Conservation (phyloP, 2,797 vertebrate species). For the Melanotaenia nigrans region DNA sequence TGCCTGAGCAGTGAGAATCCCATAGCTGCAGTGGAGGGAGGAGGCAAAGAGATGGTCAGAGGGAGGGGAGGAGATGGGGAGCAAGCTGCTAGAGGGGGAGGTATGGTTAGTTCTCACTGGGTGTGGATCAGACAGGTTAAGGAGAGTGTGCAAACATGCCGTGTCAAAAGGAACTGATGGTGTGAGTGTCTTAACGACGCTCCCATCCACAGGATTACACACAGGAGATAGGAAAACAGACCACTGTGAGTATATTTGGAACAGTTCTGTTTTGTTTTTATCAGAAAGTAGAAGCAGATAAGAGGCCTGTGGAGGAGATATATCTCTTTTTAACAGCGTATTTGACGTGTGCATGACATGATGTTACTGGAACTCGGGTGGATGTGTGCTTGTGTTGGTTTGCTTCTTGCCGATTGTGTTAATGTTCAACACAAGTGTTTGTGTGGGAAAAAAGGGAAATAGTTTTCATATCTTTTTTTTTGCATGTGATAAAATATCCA, state of each 20-base stretch:
- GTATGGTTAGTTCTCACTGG: constrained; percentile 70
- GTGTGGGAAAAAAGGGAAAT: background rate
- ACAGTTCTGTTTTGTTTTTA: constrained; percentile 5
- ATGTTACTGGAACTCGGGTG: constrained; percentile 1
- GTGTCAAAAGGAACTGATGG: constrained; percentile 43
- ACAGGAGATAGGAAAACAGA: constrained; percentile 31
- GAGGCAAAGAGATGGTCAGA: constrained; percentile 31
- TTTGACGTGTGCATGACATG: background rate
- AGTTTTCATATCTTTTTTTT: background rate
- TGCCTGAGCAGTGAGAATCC: constrained; percentile 52
- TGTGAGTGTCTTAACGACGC: constrained; percentile 30
- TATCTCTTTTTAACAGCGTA: background rate
- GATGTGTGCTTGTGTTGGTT: background rate
- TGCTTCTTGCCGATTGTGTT: background rate
- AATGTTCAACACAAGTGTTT: background rate
- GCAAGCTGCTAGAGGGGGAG: constrained; percentile 66
- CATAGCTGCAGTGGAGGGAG: constrained; percentile 64
- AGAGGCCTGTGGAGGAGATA: constrained; percentile 8
- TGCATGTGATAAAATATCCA: background rate
- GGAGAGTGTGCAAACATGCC: constrained; percentile 45
- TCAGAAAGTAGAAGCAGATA: constrained; percentile 10
- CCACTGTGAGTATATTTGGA: constrained; percentile 63
- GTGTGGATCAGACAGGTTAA: constrained; percentile 74
- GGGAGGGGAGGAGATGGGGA: constrained; percentile 23
- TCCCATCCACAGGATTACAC: constrained; percentile 32